Evolutionary conservation across 2,888 invertebrate genomes (phyloP).

Genomic region (Lymantria dispar): DNA sequence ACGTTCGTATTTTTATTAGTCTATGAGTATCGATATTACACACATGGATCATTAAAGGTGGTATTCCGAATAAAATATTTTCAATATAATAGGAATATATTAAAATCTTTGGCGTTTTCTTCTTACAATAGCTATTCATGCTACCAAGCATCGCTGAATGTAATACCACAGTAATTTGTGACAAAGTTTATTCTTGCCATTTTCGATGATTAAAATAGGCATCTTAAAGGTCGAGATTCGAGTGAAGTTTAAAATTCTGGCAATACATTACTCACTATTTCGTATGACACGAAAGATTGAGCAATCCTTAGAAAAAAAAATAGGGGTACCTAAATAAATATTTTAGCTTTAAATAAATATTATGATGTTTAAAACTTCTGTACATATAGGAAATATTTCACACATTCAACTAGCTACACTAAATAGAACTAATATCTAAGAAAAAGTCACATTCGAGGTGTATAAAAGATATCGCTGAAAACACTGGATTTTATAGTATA

Average conservation of each 20-base stretch:
- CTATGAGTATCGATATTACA: constrained; percentile 6
- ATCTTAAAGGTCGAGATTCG: constrained; percentile 13
- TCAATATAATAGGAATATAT: neutral
- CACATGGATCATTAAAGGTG: neutral
- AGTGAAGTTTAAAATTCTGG: constrained; percentile 40
- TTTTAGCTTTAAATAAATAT: constrained; percentile 33
- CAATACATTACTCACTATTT: constrained; percentile 45
- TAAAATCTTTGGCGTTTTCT: neutral
- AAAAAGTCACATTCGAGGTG: constrained; percentile 68
- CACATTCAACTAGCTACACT: constrained; percentile 54
- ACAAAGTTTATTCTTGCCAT: too few relatives aligned
- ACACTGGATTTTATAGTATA: constrained; percentile 63
- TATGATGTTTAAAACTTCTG: constrained; percentile 27
- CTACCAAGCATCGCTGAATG: too few relatives aligned
- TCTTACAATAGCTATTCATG: neutral
- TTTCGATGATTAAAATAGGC: neutral
- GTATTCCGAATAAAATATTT: neutral
- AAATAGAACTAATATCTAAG: constrained; percentile 61
- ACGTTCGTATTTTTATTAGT: constrained; percentile 5
- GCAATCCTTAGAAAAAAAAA: constrained; percentile 60
- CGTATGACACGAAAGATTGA: constrained; percentile 63
- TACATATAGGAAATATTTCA: constrained; percentile 35
- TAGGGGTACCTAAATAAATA: constrained; percentile 43
- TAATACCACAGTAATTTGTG: too few relatives aligned
- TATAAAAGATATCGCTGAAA: constrained; percentile 72